Conservation (phyloP, 2,797 vertebrate genomes). For the Lutra lutra region DNA sequence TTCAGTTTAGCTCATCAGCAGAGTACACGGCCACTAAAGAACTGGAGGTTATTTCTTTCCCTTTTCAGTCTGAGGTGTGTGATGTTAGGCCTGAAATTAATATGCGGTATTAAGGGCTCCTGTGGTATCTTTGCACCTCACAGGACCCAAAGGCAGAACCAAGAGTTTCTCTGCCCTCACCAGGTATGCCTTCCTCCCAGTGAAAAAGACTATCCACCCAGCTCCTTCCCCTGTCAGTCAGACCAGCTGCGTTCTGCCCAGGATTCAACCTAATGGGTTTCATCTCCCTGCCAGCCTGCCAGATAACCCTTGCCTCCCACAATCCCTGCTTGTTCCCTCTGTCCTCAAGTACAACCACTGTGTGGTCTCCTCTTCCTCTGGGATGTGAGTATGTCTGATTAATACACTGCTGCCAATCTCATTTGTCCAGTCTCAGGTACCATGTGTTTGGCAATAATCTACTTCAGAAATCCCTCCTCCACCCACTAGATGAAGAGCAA, state of each 20-base stretch:
- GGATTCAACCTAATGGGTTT: not conserved
- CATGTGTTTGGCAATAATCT: not conserved
- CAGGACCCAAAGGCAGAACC: not conserved
- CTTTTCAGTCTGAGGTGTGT: not conserved
- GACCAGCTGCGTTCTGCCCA: not conserved
- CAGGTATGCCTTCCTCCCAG: not conserved
- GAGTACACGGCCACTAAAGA: not conserved
- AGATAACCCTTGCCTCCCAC: not conserved
- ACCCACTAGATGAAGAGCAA: not conserved
- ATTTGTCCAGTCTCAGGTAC: not conserved
- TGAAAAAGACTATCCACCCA: not conserved
- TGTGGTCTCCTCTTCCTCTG: not conserved
- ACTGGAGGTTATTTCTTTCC: not conserved
- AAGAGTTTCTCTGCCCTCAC: not conserved
- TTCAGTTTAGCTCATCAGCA: not conserved
- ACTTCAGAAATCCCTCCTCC: not conserved
- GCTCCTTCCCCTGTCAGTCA: not conserved
- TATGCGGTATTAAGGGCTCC: not conserved
- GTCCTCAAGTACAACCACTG: not conserved
- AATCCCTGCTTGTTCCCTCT: not conserved
- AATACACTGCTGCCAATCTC: not conserved
- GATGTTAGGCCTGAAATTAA: not conserved
- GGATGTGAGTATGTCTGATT: not conserved
- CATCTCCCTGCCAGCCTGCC: not conserved
- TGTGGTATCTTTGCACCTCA: not conserved